Evolutionary conservation across 2,113 vertebrate genomes (phyloP), one percentile per base, ranked within the genome.

Genomic region (Nymphicus hollandicus): DNA sequence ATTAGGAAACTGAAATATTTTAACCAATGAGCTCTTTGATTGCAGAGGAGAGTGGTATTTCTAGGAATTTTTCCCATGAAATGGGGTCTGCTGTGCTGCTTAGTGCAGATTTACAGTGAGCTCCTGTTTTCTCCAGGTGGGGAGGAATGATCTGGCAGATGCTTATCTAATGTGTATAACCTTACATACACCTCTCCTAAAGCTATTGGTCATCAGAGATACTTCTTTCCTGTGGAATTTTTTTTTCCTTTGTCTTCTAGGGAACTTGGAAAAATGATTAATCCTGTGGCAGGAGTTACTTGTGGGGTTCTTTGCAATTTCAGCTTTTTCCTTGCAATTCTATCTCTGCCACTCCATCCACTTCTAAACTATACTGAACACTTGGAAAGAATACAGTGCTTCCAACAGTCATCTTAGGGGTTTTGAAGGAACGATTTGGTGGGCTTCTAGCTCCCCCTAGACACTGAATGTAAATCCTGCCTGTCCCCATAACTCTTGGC

Each of bases 361-460:
- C 22, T 76, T 83, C 47, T 55, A 24, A 84, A 44, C 31, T 56
- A 37, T 70, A 49, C 56, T 50, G 35, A 86, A 64, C 17, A 11
- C 61, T 52, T 46, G 56, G 20, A 37, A 91, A 68, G 49, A 61
- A 37, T 83, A 35, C 63, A 28, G 66, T 50, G 31, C 47, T 85
- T 78, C 35, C 60, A 53, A 14, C 37, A 29, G 7, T 65, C 47
- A 14, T 58, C n/a, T 37, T 46, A 2, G 28, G 14, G 49, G 7
- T 84, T 94, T 79, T 46, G 63, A 65, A 92, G 58, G 43, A 84
- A 16, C 65, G 31, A 7, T 87, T 83, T 79, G 72, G 44, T 94
- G 91, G 84, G 66, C 70, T 96, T 94, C 53, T 89, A 85, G 95
- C 96, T 97, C 95, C 96, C 96, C 88, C 96, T 97, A 95, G 95